Evolutionary conservation across 2,888 invertebrate genomes (phyloP).

Genomic region (Dynastes maya): DNA sequence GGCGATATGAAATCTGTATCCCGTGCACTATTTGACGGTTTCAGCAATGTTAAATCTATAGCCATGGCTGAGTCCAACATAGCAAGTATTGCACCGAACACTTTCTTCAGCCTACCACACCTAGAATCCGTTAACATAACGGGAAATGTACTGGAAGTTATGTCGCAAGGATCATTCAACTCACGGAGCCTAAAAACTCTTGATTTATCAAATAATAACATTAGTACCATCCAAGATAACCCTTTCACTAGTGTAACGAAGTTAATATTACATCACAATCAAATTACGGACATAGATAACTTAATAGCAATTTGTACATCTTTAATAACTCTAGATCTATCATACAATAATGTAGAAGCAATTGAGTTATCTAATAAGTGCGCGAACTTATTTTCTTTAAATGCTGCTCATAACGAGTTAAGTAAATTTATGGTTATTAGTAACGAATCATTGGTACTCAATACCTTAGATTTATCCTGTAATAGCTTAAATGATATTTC

Average conservation of each 20-base stretch:
- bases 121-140: not conserved
- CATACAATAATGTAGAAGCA: not conserved
- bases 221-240: not conserved
- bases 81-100: not conserved
- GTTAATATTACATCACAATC: not conserved
- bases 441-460: not conserved
- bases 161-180: not conserved
- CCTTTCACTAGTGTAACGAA: not conserved
- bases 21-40: not conserved
- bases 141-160: not conserved
- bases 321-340: not conserved
- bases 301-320: not conserved
- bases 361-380: not conserved
- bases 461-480: not conserved
- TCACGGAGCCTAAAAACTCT: not conserved
- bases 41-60: not conserved
- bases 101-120: not conserved
- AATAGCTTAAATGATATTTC: not conserved
- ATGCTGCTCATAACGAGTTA: not conserved
- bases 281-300: not conserved
- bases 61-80: not conserved
- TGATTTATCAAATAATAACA: slow-evolving; percentile 11
- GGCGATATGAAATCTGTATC: not conserved
- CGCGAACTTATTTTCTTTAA: not conserved
- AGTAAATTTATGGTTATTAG: not conserved